Evolutionary conservation across 2,113 vertebrate species (phyloP), one percentile per base, ranked within the genome.

Genomic region (Scophthalmus maximus): DNA sequence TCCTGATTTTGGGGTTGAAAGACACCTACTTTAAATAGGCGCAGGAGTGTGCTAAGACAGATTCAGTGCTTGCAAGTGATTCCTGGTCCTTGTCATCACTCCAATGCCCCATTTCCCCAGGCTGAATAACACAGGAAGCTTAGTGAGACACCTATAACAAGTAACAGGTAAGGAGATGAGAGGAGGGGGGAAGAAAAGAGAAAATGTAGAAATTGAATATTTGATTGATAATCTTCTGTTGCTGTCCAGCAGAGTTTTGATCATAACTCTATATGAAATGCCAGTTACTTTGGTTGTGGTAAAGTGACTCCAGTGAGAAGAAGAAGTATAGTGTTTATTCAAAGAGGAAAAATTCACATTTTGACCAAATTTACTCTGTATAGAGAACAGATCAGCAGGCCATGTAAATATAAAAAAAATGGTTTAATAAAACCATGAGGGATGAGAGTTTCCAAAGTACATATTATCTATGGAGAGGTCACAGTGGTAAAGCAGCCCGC

Each of bases 241-340:
- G 68, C 63, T 77, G 62, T 78, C 73, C 82, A 81, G 76, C 78
- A 84, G 75, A 84, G 86, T 77, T 87, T 85, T 85, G 76, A 88
- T 71, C 82, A 60, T 69, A 71, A 64, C 60, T 60, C 70, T 76
- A 63, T 83, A 78, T 85, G 82, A 81, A 83, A 90, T 74, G 61
- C 66, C 94, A 69, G 93, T 94, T 76, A 95, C 95, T 80, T 76
- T 93, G 69, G 93, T 95, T 89, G 95, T 94, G 86, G 94, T 93
- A 79, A 94, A 93, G 89, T 76, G 92, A 91, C 26, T 95, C 78
- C 60, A 69, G 84, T 69, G 81, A 83, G 81, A 95, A 95, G 84
- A 94, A 96, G n/a, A n/a, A 95, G 94, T 91, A 93, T 93, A 76
- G 74, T 90, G 76, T 92, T 91, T 90, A 87, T 79, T 88, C 81